Evolutionary conservation across 2,797 vertebrate genomes (phyloP).

Genomic region (Loriculus beryllinus): DNA sequence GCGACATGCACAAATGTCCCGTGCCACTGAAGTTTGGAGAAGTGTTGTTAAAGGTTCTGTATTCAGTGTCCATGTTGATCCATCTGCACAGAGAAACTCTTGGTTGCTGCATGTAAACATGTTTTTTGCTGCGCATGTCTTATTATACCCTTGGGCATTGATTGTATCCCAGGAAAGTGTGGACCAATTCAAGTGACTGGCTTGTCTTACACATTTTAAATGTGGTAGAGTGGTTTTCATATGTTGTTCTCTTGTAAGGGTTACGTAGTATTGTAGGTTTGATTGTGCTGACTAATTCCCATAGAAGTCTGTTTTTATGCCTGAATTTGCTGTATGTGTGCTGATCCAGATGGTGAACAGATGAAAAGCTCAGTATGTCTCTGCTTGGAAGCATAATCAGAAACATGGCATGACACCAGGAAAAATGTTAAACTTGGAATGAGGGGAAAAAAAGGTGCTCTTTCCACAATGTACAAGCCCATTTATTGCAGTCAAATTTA

Average conservation of each 20-base stretch:
- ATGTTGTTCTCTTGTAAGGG: neutral
- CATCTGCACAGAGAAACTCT: neutral
- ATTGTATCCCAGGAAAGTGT: neutral
- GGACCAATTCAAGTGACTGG: neutral
- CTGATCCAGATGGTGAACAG: conserved; percentile 53
- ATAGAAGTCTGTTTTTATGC: neutral
- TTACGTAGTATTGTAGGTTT: neutral
- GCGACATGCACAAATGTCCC: neutral
- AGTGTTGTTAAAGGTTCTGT: neutral
- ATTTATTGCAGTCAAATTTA: neutral
- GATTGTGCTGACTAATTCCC: conserved; percentile 3
- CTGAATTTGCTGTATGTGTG: conserved; percentile 7
- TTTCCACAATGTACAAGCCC: neutral
- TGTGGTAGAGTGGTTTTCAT: neutral
- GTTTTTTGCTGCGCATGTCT: neutral
- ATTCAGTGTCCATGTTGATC: fast-evolving
- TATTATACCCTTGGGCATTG: neutral
- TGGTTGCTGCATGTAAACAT: neutral
- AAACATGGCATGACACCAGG: neutral
- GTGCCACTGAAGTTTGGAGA: neutral
- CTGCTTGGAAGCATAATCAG: neutral
- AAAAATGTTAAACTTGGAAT: neutral
- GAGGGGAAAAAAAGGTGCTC: neutral
- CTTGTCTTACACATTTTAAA: neutral
- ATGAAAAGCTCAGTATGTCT: conserved; percentile 51